phyloP scores from a whole-genome alignment of 2,888 invertebrate genomes.

The Theristus sp. region DNA sequence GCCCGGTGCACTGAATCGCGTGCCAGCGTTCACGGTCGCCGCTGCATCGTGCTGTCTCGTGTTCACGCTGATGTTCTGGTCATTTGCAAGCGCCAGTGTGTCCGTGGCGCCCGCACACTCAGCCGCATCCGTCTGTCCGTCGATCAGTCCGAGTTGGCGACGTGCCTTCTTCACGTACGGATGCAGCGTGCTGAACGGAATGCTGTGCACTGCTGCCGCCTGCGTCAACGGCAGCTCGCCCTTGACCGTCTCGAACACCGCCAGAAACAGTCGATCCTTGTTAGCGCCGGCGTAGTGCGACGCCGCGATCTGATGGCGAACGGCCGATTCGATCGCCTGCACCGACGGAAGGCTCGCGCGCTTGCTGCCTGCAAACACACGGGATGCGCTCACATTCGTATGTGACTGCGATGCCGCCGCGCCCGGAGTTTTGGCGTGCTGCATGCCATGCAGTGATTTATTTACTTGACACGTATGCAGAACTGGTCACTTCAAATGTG shows the following conservation, averaged over 20 bases:
- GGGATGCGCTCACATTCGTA: neutral
- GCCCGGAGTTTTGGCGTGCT: too few species aligned
- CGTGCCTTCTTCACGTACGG: slow-evolving; percentile 9
- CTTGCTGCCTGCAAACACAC: neutral
- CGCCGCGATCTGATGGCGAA: neutral
- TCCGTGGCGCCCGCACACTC: too few species aligned
- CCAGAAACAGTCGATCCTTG: slow-evolving; percentile 4
- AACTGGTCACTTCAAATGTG: neutral
- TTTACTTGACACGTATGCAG: too few species aligned
- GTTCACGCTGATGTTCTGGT: too few species aligned
- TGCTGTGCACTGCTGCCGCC: slow-evolving; percentile 5
- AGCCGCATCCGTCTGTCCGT: too few species aligned
- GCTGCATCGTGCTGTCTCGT: too few species aligned
- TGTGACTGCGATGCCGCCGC: neutral
- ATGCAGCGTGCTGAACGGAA: slow-evolving; percentile 10
- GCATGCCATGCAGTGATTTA: too few species aligned
- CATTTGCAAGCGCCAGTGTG: too few species aligned
- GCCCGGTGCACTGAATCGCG: too few species aligned
- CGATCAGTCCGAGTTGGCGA: neutral
- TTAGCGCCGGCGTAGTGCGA: slow-evolving; percentile 3
- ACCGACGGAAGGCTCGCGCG: neutral
- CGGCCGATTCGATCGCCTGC: neutral
- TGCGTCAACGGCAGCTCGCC: slow-evolving; percentile 6
- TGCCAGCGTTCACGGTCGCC: too few species aligned
- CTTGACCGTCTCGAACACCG: slow-evolving; percentile 5